These are phyloP conservation scores for Brienomyrus brachyistius DNA, from an alignment of 2,113 vertebrate genomes.

Conservation along the genomic window DNA sequence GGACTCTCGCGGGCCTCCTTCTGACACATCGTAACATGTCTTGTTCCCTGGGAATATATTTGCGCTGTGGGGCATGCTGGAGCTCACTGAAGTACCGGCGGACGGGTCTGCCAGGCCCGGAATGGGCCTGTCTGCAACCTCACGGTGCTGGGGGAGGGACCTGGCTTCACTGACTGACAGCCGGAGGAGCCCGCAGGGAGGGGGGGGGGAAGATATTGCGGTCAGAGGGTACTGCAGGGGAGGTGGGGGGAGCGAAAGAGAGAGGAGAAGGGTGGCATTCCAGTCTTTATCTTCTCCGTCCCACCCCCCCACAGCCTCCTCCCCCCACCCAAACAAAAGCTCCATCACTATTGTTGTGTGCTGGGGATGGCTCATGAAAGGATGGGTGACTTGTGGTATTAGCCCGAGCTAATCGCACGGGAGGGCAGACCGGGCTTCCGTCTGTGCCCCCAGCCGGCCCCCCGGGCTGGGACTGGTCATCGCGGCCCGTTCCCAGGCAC, in stretches of 20 bases:
- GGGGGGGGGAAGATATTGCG: neutral
- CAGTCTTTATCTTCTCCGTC: constrained; percentile 1
- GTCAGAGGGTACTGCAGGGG: neutral
- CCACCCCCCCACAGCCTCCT: neutral
- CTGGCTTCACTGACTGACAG: neutral
- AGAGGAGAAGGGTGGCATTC: constrained; percentile 10
- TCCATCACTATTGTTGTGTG: constrained; percentile 10
- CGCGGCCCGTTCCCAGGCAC: constrained; percentile 50
- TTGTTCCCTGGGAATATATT: neutral
- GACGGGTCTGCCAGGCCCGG: neutral
- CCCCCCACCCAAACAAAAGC: neutral
- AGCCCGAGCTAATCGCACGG: constrained; percentile 54
- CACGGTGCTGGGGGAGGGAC: neutral
- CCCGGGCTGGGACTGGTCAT: constrained; percentile 50
- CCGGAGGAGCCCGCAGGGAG: neutral
- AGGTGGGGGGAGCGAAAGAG: neutral
- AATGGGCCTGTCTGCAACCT: neutral
- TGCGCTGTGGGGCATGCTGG: neutral
- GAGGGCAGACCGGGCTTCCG: constrained; percentile 44
- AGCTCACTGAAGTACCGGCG: neutral
- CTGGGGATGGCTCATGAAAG: constrained; percentile 13
- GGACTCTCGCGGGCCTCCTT: neutral
- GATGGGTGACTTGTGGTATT: constrained; percentile 51
- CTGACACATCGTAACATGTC: neutral
- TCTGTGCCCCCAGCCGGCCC: constrained; percentile 35